phyloP scores from a whole-genome alignment of 2,797 vertebrate species.

The Tiaroga cobitis region DNA sequence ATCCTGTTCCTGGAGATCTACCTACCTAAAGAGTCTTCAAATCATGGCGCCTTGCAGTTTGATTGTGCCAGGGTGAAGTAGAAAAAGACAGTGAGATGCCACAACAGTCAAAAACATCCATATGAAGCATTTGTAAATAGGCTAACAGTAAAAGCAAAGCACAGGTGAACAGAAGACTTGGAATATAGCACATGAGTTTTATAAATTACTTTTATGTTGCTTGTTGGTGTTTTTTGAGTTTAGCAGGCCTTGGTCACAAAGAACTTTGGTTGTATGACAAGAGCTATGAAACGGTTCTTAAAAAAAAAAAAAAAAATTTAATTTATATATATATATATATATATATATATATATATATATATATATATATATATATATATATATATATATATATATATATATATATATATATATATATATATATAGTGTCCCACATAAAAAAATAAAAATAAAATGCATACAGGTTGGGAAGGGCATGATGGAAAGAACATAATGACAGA shows the following conservation, averaged over 20 bases:
- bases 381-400: no score
- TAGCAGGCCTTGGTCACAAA: not conserved
- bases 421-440: not conserved
- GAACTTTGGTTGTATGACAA: not conserved
- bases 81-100: not conserved
- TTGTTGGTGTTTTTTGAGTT: not conserved
- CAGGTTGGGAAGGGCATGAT: not conserved
- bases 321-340: not conserved
- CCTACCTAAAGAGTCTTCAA: not conserved
- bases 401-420: not conserved
- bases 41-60: not conserved
- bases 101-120: not conserved
- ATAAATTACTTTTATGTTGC: not conserved
- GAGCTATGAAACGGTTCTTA: not conserved
- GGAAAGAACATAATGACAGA: slow-evolving; percentile 5
- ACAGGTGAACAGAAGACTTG: not conserved
- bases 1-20: not conserved
- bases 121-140: not conserved
- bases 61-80: not conserved
- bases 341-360: not conserved
- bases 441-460: no score
- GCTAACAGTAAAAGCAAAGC: not conserved
- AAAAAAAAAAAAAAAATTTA: no score
- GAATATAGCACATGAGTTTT: not conserved
- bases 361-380: not conserved